Percentiles rank a stretch among this genome's conserved stretches.
Conservation (phyloP, 2,113 vertebrate genomes). For the Trematocara unimaculatum region DNA sequence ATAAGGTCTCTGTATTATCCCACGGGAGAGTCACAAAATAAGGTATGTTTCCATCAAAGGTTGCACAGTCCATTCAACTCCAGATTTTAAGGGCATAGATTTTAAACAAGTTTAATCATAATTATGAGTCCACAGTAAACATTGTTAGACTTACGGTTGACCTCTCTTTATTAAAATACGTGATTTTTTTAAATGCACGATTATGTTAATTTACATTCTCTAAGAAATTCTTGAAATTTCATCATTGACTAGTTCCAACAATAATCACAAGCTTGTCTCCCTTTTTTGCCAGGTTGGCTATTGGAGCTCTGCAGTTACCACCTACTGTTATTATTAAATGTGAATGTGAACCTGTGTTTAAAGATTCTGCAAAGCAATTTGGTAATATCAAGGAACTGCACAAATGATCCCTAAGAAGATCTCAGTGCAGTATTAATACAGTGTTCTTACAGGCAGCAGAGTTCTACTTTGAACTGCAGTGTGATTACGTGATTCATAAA, state of each 20-base stretch:
- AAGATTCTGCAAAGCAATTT: background rate
- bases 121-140: background rate
- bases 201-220: background rate
- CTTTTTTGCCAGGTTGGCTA: background rate
- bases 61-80: background rate
- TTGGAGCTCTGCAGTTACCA: background rate
- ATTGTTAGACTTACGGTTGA: background rate
- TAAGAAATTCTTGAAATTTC: background rate
- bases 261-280: background rate
- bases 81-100: background rate
- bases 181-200: background rate
- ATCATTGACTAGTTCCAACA: background rate
- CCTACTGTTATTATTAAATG: background rate
- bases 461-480: background rate
- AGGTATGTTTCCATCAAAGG: background rate
- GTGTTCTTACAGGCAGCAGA: background rate
- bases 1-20: conserved; percentile 12
- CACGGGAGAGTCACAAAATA: background rate
- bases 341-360: background rate
- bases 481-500: background rate
- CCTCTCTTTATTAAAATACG: background rate
- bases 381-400: background rate
- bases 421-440: background rate
- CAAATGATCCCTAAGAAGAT: background rate
- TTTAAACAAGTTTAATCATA: background rate